Conservation (phyloP, 2,888 invertebrate genomes). For the Brachyopa scutellaris region DNA sequence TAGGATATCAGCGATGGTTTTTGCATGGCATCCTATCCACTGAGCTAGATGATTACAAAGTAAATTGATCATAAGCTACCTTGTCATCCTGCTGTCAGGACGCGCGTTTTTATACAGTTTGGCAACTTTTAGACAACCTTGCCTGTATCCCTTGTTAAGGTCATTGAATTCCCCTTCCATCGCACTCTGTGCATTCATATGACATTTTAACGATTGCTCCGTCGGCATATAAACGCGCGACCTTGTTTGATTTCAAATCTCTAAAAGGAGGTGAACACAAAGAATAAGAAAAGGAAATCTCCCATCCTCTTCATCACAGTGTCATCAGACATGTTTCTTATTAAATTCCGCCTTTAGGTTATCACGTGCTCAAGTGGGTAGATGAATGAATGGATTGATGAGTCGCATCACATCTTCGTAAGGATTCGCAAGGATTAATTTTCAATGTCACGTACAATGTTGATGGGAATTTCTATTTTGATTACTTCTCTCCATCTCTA, state of each 20-base stretch:
- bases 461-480: slow-evolving; percentile 59
- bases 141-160: too few species aligned
- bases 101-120: too few species aligned
- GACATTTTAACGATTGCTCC: too few species aligned
- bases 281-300: not conserved
- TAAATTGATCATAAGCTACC: not conserved
- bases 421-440: slow-evolving; percentile 65
- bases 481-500: slow-evolving; percentile 53
- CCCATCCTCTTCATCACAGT: slow-evolving; percentile 7
- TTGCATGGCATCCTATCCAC: not conserved
- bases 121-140: too few species aligned
- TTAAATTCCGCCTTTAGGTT: slow-evolving; percentile 58
- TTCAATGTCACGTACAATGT: slow-evolving; percentile 69
- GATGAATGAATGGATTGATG: slow-evolving; percentile 68
- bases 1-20: not conserved
- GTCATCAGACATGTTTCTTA: slow-evolving; percentile 57
- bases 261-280: not conserved
- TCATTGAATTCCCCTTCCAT: too few species aligned
- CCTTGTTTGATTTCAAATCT: slow-evolving; percentile 19
- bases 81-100: too few species aligned
- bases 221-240: not conserved
- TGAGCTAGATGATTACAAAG: not conserved
- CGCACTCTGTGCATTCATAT: too few species aligned
- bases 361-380: slow-evolving; percentile 67
- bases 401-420: slow-evolving; percentile 63